Base-by-base conservation (phyloP, 2,797 vertebrate genomes). In the Anas flavirostris region DNA sequence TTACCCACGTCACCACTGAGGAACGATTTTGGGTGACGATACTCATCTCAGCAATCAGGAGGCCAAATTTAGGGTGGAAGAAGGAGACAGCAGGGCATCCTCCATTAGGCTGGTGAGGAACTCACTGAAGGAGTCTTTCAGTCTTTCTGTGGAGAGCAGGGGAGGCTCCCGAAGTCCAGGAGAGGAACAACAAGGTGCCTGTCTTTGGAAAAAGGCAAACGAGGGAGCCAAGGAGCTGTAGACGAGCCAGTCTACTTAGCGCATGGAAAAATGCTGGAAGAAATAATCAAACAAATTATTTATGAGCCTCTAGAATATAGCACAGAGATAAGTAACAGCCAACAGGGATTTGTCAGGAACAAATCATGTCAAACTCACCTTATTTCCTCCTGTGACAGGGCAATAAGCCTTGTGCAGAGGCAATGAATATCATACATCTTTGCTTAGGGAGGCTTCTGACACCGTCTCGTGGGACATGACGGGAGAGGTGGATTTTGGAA, bases 321-420 rank as follows among this genome's bases (percentile, higher is more conserved):
- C 88, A 72, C 5, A 5, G 67, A 92, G 94, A 95, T 96, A 94
- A 95, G 95, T 91, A 96, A 94, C 94, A 95, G 94, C 82, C 95
- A 96, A 88, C 83, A 93, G 96, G 74, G 88, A 96, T 94, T 94
- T 96, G 91, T 95, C 83, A 70, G 68, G 93, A 95, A 90, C 90
- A 94, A 96, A 96, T 96, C 93, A 96, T 88, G 95, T 95, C 96
- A 94, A 94, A 94, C 86, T 94, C 80, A 94, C 94, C 94, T 90
- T 96, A 96, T 94, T 96, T 96, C 67, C 80, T 94, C 67, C 86
- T 76, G n/a, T 94, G 94, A 93, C 94, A 96, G 90, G 88, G 93
- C 93, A 95, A 96, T 96, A 95, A 94, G 91, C 93, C 70, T 86
- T 41, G 83, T 94, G 96, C 88, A 94, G 91, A 95, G 77, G 86